phyloP scores from a whole-genome alignment of 2,888 invertebrate species.

The Cheilosia urbana region DNA sequence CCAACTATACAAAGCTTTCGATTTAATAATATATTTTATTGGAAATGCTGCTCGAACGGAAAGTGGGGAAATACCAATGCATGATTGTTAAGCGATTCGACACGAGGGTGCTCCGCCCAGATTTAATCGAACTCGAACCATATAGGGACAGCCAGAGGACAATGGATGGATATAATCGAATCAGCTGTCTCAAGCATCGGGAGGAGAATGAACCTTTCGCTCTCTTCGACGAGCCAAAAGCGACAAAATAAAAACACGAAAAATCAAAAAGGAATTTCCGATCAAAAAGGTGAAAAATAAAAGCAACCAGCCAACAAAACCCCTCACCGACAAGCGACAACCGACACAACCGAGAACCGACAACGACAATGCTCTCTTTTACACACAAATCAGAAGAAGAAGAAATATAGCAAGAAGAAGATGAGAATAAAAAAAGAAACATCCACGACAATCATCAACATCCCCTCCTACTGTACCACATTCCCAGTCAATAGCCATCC shows the following conservation, averaged over 20 bases:
- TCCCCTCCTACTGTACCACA: slow-evolving; percentile 77
- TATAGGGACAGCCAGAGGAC: slow-evolving; percentile 1
- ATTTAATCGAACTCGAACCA: slow-evolving; percentile 48
- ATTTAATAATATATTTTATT: slow-evolving; percentile 56
- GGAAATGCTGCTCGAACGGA: slow-evolving; percentile 46
- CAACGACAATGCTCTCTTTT: slow-evolving; percentile 66
- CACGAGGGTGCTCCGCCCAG: slow-evolving; percentile 67
- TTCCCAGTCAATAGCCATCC: slow-evolving; percentile 83
- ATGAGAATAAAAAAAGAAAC: slow-evolving; percentile 42
- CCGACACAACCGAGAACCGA: too few relatives aligned
- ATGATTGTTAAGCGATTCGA: slow-evolving; percentile 61
- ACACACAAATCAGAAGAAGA: slow-evolving; percentile 68
- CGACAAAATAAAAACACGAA: too few relatives aligned
- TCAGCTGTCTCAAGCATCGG: slow-evolving; percentile 7
- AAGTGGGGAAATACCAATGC: slow-evolving; percentile 70
- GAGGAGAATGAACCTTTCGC: slow-evolving; percentile 38
- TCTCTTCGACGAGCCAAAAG: slow-evolving; percentile 8
- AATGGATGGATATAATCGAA: slow-evolving; percentile 19
- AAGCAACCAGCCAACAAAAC: slow-evolving; percentile 5
- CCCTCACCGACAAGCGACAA: slow-evolving; percentile 10
- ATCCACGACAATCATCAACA: slow-evolving; percentile 70
- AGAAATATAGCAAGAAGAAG: slow-evolving; percentile 52
- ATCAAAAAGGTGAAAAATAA: slow-evolving; percentile 25
- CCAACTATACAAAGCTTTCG: slow-evolving; percentile 46
- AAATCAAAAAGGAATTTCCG: neutral